A percentile compares a stretch with the other conserved stretches of the same genome.
Evolutionary conservation across 2,888 invertebrate species (phyloP).

Genomic region (Melipona beecheii): DNA sequence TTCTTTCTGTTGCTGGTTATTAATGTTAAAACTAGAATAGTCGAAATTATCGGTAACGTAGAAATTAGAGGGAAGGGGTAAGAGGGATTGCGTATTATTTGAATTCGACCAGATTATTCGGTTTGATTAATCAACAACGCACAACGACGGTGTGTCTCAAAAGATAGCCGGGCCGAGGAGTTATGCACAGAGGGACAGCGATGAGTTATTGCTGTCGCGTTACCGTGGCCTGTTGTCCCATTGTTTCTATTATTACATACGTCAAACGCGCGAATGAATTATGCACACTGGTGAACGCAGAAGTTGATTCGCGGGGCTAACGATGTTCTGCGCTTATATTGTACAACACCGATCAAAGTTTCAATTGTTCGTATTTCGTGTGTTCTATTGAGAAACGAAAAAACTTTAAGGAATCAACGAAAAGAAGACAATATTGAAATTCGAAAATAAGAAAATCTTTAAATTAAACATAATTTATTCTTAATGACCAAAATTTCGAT

Average conservation of each 20-base stretch:
- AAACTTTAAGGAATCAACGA: not conserved
- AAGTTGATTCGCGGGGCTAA: slow-evolving; percentile 55
- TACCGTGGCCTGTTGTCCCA: slow-evolving; percentile 61
- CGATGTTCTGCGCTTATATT: slow-evolving; percentile 2
- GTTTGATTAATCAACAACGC: slow-evolving; percentile 60
- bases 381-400: too few species aligned
- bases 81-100: slow-evolving; percentile 34
- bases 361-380: not conserved
- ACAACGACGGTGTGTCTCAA: slow-evolving; percentile 47
- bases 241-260: slow-evolving; percentile 65
- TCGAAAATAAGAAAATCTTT: not conserved
- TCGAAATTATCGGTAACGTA: slow-evolving; percentile 16
- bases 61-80: too few species aligned
- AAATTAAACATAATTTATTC: not conserved
- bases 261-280: slow-evolving; percentile 58
- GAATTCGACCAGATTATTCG: slow-evolving; percentile 54
- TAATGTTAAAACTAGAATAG: slow-evolving; percentile 18
- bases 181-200: slow-evolving; percentile 46
- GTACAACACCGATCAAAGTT: slow-evolving; percentile 32
- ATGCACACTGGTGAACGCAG: slow-evolving; percentile 46
- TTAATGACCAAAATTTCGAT: not conserved
- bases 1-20: not conserved
- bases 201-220: slow-evolving; percentile 63
- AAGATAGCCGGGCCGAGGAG: slow-evolving; percentile 54
- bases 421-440: too few species aligned